A percentile compares a stretch with the other conserved stretches of the same genome.
These are phyloP conservation scores for Yponomeuta malinellus DNA, from an alignment of 2,888 invertebrate species.

Conservation along the genomic window DNA sequence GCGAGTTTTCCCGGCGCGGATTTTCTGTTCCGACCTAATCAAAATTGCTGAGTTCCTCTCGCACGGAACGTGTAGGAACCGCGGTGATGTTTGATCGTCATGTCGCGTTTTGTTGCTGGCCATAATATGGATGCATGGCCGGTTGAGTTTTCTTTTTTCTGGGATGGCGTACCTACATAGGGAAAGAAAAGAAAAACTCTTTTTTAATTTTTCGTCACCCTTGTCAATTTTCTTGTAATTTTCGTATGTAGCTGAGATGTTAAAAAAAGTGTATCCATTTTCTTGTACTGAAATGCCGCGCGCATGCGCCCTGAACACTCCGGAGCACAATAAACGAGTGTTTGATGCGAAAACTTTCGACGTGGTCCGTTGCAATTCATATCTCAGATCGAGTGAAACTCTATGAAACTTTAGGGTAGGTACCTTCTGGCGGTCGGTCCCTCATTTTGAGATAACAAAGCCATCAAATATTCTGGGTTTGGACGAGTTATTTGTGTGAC, in stretches of 20 bases:
- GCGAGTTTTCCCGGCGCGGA: constrained; percentile 55
- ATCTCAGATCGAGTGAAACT: neutral
- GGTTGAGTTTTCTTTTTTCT: neutral
- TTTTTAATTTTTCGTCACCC: neutral
- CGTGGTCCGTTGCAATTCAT: neutral
- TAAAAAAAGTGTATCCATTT: neutral
- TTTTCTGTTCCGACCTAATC: constrained; percentile 49
- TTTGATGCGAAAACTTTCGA: constrained; percentile 3
- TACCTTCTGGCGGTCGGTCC: neutral
- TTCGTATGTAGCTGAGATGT: neutral
- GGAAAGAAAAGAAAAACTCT: neutral
- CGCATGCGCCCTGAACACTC: neutral
- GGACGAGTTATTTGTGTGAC: neutral
- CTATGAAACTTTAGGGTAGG: neutral
- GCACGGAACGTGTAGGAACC: constrained; percentile 42
- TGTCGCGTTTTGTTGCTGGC: constrained; percentile 11
- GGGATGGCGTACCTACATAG: neutral
- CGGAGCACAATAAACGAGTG: neutral
- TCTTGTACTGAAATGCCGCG: neutral
- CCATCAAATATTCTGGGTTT: neutral
- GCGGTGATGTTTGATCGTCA: constrained; percentile 17
- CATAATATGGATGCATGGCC: neutral
- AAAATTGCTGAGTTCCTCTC: constrained; percentile 52
- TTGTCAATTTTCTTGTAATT: neutral
- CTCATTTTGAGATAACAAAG: neutral